These are phyloP conservation scores for Melieria crassipennis DNA, from an alignment of 2,888 invertebrate species.

Conservation along the genomic window DNA sequence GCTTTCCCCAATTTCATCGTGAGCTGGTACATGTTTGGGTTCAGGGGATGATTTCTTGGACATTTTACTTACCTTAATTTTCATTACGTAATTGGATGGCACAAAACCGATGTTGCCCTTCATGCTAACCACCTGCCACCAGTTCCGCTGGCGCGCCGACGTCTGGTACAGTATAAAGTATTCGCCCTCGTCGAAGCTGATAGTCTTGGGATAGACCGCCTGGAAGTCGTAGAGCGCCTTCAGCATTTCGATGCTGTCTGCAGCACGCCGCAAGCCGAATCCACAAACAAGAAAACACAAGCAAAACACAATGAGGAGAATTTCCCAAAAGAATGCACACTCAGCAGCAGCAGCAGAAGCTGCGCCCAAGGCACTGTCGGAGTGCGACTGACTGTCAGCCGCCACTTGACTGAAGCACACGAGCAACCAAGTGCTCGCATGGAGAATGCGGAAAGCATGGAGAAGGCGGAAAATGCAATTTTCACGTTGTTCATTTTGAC, in stretches of 20 bases:
- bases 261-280: constrained; percentile 45
- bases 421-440: background rate
- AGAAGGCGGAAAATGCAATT: constrained; percentile 9
- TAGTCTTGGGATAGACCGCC: constrained; percentile 83
- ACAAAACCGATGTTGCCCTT: constrained; percentile 86
- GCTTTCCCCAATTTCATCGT: too few relatives aligned
- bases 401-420: background rate
- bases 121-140: constrained; percentile 89
- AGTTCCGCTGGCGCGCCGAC: constrained; percentile 80
- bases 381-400: constrained; percentile 13
- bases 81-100: constrained; percentile 86
- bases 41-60: too few relatives aligned
- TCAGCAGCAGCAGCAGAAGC: constrained; percentile 20
- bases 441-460: constrained; percentile 5
- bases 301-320: background rate
- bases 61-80: constrained; percentile 72
- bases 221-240: constrained; percentile 86
- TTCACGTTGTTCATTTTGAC: constrained; percentile 7
- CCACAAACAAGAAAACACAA: background rate
- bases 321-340: background rate
- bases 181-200: constrained; percentile 83
- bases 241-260: constrained; percentile 82
- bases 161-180: constrained; percentile 83
- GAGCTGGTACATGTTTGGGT: too few relatives aligned
- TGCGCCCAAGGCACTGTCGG: constrained; percentile 27